Evolutionary conservation across 2,113 vertebrate species (phyloP).

Genomic region (Corydoras maculifer): DNA sequence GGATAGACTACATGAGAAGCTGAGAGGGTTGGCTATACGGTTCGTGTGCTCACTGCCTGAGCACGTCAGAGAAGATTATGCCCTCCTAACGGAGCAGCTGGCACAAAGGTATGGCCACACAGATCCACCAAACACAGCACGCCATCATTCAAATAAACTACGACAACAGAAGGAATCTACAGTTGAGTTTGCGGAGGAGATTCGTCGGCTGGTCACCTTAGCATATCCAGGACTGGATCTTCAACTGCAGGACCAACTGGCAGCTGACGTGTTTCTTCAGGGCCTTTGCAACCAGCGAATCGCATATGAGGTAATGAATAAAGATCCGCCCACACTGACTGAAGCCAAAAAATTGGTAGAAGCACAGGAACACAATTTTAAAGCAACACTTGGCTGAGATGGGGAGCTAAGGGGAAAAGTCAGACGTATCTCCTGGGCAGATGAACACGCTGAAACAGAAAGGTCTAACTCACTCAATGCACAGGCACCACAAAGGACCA

Average conservation of each 20-base stretch:
- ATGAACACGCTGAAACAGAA: background rate
- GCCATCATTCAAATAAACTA: conserved; percentile 13
- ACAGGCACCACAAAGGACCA: background rate
- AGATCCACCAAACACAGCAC: conserved; percentile 19
- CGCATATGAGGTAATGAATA: conserved; percentile 31
- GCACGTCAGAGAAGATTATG: conserved; percentile 17
- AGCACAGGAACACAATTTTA: background rate
- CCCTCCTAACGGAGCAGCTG: conserved; percentile 16
- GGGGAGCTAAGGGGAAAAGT: background rate
- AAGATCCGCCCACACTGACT: conserved; percentile 11
- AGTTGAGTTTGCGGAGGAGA: conserved; percentile 33
- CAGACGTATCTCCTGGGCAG: background rate
- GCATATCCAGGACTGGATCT: conserved; percentile 30
- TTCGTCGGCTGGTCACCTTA: conserved; percentile 19
- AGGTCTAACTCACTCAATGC: background rate
- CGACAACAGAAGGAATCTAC: conserved; percentile 15
- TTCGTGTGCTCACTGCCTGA: conserved; percentile 23
- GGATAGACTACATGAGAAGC: conserved; percentile 13
- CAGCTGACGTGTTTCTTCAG: conserved; percentile 24
- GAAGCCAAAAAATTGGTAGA: conserved; percentile 25
- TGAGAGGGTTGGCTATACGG: conserved; percentile 8
- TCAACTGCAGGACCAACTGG: conserved; percentile 19
- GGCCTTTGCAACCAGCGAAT: conserved; percentile 21
- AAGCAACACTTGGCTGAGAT: background rate
- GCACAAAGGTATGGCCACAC: conserved; percentile 13